phyloP scores from a whole-genome alignment of 2,113 vertebrate genomes.

The Ceyx cyanopectus region DNA sequence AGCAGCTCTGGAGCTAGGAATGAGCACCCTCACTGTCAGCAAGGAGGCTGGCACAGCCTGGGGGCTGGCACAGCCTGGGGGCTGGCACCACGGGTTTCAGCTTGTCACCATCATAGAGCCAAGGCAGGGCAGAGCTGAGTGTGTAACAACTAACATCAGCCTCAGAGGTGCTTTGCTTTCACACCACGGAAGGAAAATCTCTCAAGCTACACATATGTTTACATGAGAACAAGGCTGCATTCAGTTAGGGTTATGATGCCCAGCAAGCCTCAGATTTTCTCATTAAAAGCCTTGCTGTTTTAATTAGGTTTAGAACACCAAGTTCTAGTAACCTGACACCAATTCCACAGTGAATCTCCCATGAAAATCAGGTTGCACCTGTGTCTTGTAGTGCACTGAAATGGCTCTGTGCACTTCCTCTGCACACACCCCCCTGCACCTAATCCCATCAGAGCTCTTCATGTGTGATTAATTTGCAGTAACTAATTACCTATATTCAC shows the following conservation, averaged over 20 bases:
- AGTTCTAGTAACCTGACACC: constrained; percentile 10
- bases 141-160: not conserved
- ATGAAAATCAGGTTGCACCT: constrained; percentile 14
- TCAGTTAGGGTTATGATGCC: not conserved
- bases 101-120: constrained; percentile 46
- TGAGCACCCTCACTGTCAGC: constrained; percentile 24
- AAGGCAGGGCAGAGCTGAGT: constrained; percentile 23
- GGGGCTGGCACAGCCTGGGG: no score
- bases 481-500: constrained; percentile 14
- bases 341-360: not conserved
- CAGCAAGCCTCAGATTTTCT: not conserved
- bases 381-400: not conserved
- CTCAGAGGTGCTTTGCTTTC: not conserved
- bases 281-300: not conserved
- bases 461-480: constrained; percentile 55
- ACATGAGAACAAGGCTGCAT: not conserved
- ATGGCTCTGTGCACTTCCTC: not conserved
- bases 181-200: not conserved
- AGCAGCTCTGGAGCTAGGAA: constrained; percentile 47
- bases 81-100: not conserved
- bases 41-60: not conserved
- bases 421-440: not conserved
- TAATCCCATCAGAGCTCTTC: constrained; percentile 44
- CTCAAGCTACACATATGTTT: not conserved
- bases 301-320: not conserved